phyloP scores from a whole-genome alignment of 2,888 invertebrate species.

The Gymnoscelis rufifasciata region DNA sequence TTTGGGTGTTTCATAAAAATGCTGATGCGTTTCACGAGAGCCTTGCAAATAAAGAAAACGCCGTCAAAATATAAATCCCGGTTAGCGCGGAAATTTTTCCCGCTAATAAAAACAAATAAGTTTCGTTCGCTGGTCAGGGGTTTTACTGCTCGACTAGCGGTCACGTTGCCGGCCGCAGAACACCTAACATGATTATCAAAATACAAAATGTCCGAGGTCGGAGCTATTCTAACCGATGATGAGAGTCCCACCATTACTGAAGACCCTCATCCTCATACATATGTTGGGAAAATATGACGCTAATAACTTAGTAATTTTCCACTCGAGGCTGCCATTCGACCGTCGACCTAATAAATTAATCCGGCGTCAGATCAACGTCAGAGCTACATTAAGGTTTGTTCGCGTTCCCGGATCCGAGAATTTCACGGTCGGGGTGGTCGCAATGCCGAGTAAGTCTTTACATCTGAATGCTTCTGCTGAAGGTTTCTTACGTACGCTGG shows the following conservation, averaged over 20 bases:
- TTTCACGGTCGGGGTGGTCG: slow-evolving; percentile 19
- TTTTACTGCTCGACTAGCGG: slow-evolving; percentile 12
- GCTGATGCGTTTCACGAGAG: slow-evolving; percentile 6
- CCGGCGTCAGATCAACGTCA: slow-evolving; percentile 65
- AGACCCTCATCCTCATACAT: slow-evolving; percentile 44
- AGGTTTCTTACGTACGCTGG: slow-evolving; percentile 7
- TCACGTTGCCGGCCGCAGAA: slow-evolving; percentile 12
- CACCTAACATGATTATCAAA: slow-evolving; percentile 27
- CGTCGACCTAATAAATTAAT: slow-evolving; percentile 63
- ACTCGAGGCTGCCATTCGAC: slow-evolving; percentile 41
- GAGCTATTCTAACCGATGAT: slow-evolving; percentile 33
- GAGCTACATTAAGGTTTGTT: slow-evolving; percentile 43
- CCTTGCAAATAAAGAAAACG: slow-evolving; percentile 8
- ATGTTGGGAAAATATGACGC: slow-evolving; percentile 57
- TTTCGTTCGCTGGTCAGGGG: slow-evolving; percentile 12
- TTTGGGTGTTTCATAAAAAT: slow-evolving; percentile 15
- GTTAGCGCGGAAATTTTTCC: not conserved
- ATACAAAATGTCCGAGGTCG: slow-evolving; percentile 27
- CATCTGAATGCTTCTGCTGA: slow-evolving; percentile 14
- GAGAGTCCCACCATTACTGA: slow-evolving; percentile 37
- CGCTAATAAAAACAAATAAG: slow-evolving; percentile 8
- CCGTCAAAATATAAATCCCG: slow-evolving; percentile 1
- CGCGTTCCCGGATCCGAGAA: slow-evolving; percentile 19
- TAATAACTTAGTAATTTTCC: slow-evolving; percentile 60
- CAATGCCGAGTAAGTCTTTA: slow-evolving; percentile 14